Percentiles rank a stretch among this genome's conserved stretches.
Evolutionary conservation across 2,888 invertebrate species (phyloP).

Genomic region (Scaptomyza cyrtandrae): DNA sequence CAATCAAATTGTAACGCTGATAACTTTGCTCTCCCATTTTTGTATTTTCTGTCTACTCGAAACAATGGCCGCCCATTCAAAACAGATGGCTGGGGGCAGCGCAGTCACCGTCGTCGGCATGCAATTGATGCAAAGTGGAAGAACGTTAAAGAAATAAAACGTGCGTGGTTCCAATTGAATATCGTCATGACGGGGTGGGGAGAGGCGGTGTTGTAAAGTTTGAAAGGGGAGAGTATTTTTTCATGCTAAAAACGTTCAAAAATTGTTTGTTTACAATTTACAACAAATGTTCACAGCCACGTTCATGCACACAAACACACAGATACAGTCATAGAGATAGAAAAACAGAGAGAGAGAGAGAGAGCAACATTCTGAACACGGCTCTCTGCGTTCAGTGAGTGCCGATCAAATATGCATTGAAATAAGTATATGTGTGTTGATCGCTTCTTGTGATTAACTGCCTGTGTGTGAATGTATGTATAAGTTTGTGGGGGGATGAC

Average conservation of each 20-base stretch:
- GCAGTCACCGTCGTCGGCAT: constrained; percentile 44
- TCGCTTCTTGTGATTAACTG: constrained; percentile 66
- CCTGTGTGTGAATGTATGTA: constrained; percentile 36
- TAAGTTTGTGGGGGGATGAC: constrained; percentile 67
- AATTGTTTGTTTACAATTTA: constrained; percentile 66
- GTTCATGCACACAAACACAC: constrained; percentile 1
- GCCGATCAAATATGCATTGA: constrained; percentile 34
- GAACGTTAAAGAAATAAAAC: constrained; percentile 33
- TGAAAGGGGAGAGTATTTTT: constrained; percentile 30
- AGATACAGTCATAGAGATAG: constrained; percentile 1
- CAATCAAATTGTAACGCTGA: constrained; percentile 56
- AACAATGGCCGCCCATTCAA: constrained; percentile 65
- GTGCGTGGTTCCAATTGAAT: constrained; percentile 44
- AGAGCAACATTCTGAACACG: constrained; percentile 33
- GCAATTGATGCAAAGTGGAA: constrained; percentile 62
- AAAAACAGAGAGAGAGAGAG: constrained; percentile 16
- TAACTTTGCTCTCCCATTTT: constrained; percentile 42
- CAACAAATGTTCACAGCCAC: constrained; percentile 43
- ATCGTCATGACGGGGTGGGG: constrained; percentile 3
- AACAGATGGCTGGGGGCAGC: constrained; percentile 56
- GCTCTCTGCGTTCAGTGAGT: too few relatives aligned
- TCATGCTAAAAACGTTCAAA: constrained; percentile 51
- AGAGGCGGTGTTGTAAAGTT: constrained; percentile 3
- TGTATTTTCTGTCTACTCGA: constrained; percentile 14
- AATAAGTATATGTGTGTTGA: constrained; percentile 59